These are phyloP conservation scores for Lydus trimaculatus DNA, from an alignment of 2,888 invertebrate genomes.

Conservation along the genomic window DNA sequence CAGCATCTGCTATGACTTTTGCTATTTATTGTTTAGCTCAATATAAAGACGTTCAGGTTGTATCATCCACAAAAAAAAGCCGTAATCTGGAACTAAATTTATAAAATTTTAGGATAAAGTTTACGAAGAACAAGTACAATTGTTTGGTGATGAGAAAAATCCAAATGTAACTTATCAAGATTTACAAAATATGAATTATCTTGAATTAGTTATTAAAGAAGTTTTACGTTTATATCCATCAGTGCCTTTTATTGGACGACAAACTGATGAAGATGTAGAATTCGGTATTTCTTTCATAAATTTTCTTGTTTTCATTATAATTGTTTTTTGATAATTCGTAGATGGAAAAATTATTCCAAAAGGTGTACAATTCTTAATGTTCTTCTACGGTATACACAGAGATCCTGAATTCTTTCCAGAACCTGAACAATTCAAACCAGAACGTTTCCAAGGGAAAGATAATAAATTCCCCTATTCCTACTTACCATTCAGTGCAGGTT, in stretches of 20 bases:
- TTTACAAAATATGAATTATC: slow-evolving; percentile 29
- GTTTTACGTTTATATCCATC: slow-evolving; percentile 40
- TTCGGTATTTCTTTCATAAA: too few species aligned
- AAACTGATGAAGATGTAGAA: slow-evolving; percentile 14
- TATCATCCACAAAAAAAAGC: too few species aligned
- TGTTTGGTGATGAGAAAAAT: slow-evolving; percentile 45
- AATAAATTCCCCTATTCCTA: too few species aligned
- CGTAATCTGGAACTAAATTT: too few species aligned
- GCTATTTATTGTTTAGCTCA: slow-evolving; percentile 54
- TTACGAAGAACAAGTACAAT: slow-evolving; percentile 50
- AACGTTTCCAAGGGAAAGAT: too few species aligned
- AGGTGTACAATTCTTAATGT: slow-evolving; percentile 23
- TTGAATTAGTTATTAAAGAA: slow-evolving; percentile 45
- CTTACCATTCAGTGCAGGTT: too few species aligned
- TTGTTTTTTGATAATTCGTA: slow-evolving; percentile 6
- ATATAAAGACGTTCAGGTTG: slow-evolving; percentile 48
- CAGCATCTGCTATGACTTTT: slow-evolving; percentile 57
- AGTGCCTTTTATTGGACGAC: slow-evolving; percentile 38
- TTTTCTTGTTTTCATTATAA: slow-evolving; percentile 11
- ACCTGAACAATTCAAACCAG: slow-evolving; percentile 26
- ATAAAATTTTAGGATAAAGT: too few species aligned
- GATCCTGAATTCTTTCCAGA: slow-evolving; percentile 26
- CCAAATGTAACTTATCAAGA: slow-evolving; percentile 41
- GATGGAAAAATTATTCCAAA: slow-evolving; percentile 17
- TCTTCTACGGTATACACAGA: slow-evolving; percentile 24